Conservation (phyloP, 2,888 invertebrate species). For the Platycheirus rosarum region DNA sequence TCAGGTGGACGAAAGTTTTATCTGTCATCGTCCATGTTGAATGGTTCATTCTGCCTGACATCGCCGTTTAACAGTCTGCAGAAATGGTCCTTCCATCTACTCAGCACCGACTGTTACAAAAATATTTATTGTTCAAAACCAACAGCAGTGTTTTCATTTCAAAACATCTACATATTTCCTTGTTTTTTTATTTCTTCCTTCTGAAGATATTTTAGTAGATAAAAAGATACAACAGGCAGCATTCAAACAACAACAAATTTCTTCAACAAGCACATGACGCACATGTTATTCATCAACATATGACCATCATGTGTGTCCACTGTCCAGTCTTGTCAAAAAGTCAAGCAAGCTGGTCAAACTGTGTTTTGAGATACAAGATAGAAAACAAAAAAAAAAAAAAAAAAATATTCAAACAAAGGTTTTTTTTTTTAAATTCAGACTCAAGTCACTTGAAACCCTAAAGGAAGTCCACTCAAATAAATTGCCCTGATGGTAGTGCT, state of each 20-base stretch:
- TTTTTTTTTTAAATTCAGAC: constrained; percentile 38
- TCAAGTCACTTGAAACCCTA: constrained; percentile 62
- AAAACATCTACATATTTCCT: neutral
- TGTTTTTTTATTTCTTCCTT: neutral
- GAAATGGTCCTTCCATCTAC: too few species aligned
- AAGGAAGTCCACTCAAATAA: constrained; percentile 60
- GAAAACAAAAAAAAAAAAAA: constrained; percentile 26
- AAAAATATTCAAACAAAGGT: too few species aligned
- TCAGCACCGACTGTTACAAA: too few species aligned
- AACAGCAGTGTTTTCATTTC: neutral
- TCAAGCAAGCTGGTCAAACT: constrained; percentile 65
- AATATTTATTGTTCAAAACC: neutral
- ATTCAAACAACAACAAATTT: constrained; percentile 28
- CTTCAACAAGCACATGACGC: constrained; percentile 31
- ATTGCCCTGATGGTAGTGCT: constrained; percentile 38
- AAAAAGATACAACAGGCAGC: constrained; percentile 14
- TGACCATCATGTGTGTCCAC: constrained; percentile 53
- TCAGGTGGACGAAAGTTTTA: too few species aligned
- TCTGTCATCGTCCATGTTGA: too few species aligned
- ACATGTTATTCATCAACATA: constrained; percentile 53
- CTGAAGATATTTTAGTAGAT: constrained; percentile 28
- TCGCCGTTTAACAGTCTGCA: too few species aligned
- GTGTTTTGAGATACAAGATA: constrained; percentile 35
- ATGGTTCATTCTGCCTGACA: too few species aligned
- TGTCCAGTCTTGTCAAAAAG: constrained; percentile 44